A percentile compares a stretch with the other conserved stretches of the same genome.
Evolutionary conservation across 2,113 vertebrate species (phyloP).

Genomic region (Grantiella picta): DNA sequence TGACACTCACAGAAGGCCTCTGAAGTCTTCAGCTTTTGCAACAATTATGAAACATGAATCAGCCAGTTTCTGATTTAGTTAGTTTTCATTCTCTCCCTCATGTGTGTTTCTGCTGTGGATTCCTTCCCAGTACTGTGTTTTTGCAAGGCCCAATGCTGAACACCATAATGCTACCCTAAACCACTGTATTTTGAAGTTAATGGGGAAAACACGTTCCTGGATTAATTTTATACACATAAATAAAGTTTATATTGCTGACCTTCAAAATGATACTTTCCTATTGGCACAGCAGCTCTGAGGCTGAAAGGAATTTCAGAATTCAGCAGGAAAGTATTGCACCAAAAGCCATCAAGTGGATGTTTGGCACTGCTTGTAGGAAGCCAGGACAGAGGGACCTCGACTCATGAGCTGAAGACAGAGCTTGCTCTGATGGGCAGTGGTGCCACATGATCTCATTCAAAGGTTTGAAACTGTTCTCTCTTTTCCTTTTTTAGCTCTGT

Average conservation of each 20-base stretch:
- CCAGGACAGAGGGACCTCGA: neutral
- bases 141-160: neutral
- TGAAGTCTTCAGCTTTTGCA: neutral
- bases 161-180: neutral
- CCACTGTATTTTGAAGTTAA: neutral
- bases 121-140: neutral
- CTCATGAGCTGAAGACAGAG: neutral
- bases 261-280: neutral
- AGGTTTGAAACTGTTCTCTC: neutral
- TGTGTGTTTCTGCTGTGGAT: neutral
- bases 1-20: neutral
- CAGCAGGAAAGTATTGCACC: neutral
- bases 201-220: neutral
- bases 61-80: neutral
- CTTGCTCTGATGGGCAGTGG: neutral
- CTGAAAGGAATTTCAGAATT: neutral
- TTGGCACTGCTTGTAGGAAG: neutral
- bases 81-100: neutral
- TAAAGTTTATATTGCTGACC: neutral
- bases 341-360: neutral
- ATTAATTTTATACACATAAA: neutral
- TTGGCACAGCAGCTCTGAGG: neutral
- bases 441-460: neutral
- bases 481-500: neutral
- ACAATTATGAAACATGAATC: neutral